Percentiles rank a stretch among this genome's conserved stretches.
Evolutionary conservation across 2,888 invertebrate species (phyloP).

Genomic region (Adelphocoris suturalis): DNA sequence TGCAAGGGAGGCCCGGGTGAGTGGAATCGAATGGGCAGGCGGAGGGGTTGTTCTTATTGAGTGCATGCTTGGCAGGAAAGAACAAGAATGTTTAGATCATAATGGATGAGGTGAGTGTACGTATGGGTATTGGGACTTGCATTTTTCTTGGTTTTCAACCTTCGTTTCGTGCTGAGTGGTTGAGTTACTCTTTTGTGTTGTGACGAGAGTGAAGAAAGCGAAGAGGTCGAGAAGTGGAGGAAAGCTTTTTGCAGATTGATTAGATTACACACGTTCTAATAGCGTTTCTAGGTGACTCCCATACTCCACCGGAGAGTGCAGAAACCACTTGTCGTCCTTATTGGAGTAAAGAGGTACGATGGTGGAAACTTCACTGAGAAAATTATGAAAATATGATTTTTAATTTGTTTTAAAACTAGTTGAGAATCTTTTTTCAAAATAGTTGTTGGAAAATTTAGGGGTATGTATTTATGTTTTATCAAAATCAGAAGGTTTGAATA

Average conservation of each 20-base stretch:
- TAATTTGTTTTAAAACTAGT: too few species aligned
- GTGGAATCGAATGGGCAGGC: not conserved
- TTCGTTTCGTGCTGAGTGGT: not conserved
- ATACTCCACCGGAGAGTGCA: not conserved
- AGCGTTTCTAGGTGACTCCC: not conserved
- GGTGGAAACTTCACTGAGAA: too few species aligned
- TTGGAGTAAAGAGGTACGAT: too few species aligned
- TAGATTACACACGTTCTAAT: not conserved
- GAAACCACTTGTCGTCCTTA: too few species aligned
- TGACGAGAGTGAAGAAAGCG: constrained; percentile 1
- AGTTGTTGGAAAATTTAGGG: too few species aligned
- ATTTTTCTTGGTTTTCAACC: not conserved
- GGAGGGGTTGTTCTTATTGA: not conserved
- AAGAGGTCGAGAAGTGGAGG: not conserved
- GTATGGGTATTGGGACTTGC: not conserved
- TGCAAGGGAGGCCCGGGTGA: constrained; percentile 3
- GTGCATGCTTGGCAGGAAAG: not conserved
- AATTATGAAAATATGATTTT: too few species aligned
- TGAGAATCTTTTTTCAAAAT: too few species aligned
- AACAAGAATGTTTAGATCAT: not conserved
- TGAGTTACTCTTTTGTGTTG: constrained; percentile 1
- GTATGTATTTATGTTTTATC: too few species aligned
- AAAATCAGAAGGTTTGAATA: too few species aligned
- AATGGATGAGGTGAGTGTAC: not conserved
- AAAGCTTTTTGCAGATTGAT: not conserved